These are phyloP conservation scores for Vidua chalybeata DNA, from an alignment of 2,113 vertebrate species.

Conservation along the genomic window DNA sequence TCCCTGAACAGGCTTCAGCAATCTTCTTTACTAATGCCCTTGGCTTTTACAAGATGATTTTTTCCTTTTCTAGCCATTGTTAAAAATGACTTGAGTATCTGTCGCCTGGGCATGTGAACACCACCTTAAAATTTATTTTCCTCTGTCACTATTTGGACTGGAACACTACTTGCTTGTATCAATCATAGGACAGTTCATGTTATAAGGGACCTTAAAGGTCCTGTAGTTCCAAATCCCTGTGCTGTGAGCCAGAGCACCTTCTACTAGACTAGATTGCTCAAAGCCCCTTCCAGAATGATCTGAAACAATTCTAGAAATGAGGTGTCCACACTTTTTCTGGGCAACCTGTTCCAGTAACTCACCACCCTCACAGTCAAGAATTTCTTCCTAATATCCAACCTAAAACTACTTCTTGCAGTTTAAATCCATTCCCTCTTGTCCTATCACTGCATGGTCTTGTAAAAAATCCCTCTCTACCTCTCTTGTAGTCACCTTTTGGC, in stretches of 20 bases:
- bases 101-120: neutral
- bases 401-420: neutral
- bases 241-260: neutral
- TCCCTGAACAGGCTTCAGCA: neutral
- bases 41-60: neutral
- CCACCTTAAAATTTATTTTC: neutral
- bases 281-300: neutral
- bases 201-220: neutral
- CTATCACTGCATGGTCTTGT: neutral
- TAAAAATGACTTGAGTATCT: neutral
- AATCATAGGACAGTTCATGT: neutral
- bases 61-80: neutral
- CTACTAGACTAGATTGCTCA: neutral
- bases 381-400: neutral
- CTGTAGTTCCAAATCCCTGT: neutral
- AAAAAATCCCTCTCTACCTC: neutral
- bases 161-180: neutral
- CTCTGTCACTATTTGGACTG: neutral
- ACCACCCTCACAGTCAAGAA: neutral
- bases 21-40: neutral
- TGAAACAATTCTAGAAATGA: neutral
- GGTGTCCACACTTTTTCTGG: neutral
- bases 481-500: neutral
- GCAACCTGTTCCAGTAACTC: neutral
- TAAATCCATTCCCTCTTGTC: neutral